Evolutionary conservation across 2,113 vertebrate genomes (phyloP), one percentile per base, ranked within the genome.

Genomic region (Proteles cristata): DNA sequence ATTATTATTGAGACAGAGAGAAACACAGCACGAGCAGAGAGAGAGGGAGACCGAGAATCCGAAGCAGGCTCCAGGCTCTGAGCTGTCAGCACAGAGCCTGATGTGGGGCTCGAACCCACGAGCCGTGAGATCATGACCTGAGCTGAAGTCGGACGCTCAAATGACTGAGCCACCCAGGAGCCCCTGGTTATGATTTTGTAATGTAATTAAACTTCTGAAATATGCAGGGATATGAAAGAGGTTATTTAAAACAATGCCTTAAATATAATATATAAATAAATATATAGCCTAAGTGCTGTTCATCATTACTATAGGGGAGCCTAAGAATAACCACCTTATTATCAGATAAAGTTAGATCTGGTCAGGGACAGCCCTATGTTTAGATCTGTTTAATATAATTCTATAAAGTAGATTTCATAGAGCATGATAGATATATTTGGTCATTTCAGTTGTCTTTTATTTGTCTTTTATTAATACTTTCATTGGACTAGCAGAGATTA

Each of bases 401-500:
- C 15, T 80, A 4, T 80, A 81, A 74, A 80, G 21, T 53, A 87
- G 87, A 74, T 81, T 26, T 53, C 6, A 28, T 74, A 61, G 69
- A 69, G 21, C 9, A 26, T 82, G 50, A 80, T 58, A 61, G n/a
- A 53, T 48, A 53, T 31, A 19, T 80, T 81, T 90, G 48, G 48
- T 74, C 39, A 74, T 90, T 93, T 90, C 7, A 39, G 0, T 74
- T 77, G 31, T 66, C 65, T 95, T 96, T 88, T 93, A 85, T 86
- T 74, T 77, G 31, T 66, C 65, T 95, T 96, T 88, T 93, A 85
- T 86, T 33, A 26, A 77, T 84, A 65, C 17, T 97, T 96, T 88
- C 55, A 58, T 66, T 94, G 19, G 17, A 19, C 26, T 74, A 63
- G 5, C 21, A 45, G n/a, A 14, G 15, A 48, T 91, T 35, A 94